Base-by-base conservation (phyloP, 1,140 invertebrate genomes). In the Laupala kohalensis region DNA sequence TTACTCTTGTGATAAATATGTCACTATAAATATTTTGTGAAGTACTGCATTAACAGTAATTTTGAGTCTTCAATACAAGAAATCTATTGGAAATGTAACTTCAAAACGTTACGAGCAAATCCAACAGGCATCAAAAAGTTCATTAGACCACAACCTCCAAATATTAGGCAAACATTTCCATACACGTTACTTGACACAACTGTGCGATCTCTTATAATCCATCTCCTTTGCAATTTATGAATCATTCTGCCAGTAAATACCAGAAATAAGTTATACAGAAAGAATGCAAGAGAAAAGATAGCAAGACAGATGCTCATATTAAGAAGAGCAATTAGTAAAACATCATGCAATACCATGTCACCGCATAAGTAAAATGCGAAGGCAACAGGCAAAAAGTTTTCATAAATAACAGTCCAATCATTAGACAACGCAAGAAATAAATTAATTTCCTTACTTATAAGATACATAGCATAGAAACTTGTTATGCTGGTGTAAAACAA, bases 81-180 rank as follows among this genome's bases (percentile, higher is more conserved):
- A n/a, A n/a, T n/a, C n/a, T 53, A 53, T 19, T 53, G 37, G 9
- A 53, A 53, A 19, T 53, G 37, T 13, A 53, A 13, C 19, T 53
- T 53, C 37, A 68, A 68, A 29, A 68, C 26, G 9, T n/a, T 25
- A 68, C 24, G 26, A 25, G 13, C 26, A n/a, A 28, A n/a, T 9
- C 25, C 24, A 25, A 68, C 24, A 3, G 69, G 69, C 15, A 70
- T 26, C 64, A 72, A 6, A 37, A 72, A 68, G 53, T 72, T 72
- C 29, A 72, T 12, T 26, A 27, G 24, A 24, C 71, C 71, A 25
- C 71, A 72, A 53, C 28, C 53, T 26, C 71, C 71, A 68, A 72
- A 72, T 25, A 72, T 29, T 28, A n/a, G 3, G 53, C 5, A 9
- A 53, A 72, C 67, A 64, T 72, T 72, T 25, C 6, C 29, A 29